These are phyloP conservation scores for Varanus komodoensis DNA, from an alignment of 2,113 vertebrate genomes.

Conservation along the genomic window DNA sequence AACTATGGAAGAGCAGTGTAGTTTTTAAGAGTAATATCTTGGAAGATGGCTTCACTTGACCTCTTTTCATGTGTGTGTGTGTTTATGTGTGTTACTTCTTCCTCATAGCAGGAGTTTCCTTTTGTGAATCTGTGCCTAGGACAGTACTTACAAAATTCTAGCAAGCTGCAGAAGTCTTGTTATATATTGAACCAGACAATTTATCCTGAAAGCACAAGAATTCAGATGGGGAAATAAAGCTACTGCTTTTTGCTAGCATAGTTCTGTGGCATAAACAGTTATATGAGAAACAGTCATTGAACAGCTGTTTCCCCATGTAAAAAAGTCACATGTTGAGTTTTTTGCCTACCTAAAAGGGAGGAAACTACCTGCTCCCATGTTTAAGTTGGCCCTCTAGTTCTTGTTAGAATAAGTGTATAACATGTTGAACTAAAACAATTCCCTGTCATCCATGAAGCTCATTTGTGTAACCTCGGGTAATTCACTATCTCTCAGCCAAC, in stretches of 20 bases:
- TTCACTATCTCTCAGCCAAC: neutral
- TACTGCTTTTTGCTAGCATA: neutral
- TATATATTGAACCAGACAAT: neutral
- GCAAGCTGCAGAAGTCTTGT: neutral
- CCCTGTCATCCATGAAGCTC: neutral
- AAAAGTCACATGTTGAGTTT: neutral
- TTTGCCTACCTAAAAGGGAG: neutral
- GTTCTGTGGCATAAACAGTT: neutral
- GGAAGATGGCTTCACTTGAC: neutral
- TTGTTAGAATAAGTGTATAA: neutral
- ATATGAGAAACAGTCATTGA: neutral
- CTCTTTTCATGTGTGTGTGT: neutral
- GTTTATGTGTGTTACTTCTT: neutral
- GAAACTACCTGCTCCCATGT: fast-evolving
- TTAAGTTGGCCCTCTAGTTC: fast-evolving
- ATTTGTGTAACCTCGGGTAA: neutral
- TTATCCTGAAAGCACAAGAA: neutral
- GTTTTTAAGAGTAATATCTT: neutral
- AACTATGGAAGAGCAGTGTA: neutral
- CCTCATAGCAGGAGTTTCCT: neutral
- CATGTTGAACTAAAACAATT: neutral
- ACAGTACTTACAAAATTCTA: neutral
- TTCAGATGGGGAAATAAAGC: neutral
- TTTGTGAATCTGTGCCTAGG: neutral
- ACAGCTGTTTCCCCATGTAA: neutral